Conservation (phyloP, 2,797 vertebrate genomes). For the Eleutherodactylus coqui region DNA sequence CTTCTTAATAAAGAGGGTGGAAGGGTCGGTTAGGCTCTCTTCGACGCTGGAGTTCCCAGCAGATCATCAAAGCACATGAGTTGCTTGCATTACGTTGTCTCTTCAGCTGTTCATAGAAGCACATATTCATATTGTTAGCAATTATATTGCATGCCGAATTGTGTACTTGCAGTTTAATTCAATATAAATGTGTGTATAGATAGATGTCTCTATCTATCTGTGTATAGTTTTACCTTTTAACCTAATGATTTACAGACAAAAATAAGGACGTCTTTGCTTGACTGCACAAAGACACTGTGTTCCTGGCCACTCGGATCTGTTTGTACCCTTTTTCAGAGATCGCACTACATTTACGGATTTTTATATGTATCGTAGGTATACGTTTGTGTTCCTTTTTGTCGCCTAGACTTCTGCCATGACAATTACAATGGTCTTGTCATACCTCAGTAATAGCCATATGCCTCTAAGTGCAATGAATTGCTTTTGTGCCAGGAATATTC, state of each 20-base stretch:
- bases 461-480: constrained; percentile 21
- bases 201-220: constrained; percentile 60
- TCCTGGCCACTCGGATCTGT: constrained; percentile 3
- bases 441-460: constrained; percentile 40
- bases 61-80: constrained; percentile 54
- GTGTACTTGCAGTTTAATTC: constrained; percentile 72
- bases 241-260: constrained; percentile 58
- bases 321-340: not conserved
- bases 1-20: constrained; percentile 54
- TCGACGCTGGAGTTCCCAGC: constrained; percentile 54
- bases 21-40: constrained; percentile 45
- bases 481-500: not conserved
- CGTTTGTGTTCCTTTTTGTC: not conserved
- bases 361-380: not conserved
- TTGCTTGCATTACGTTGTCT: constrained; percentile 69
- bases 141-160: constrained; percentile 77
- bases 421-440: not conserved
- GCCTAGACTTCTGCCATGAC: constrained; percentile 7
- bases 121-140: constrained; percentile 70
- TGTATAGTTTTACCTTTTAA: constrained; percentile 40
- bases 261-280: not conserved
- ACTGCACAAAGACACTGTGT: constrained; percentile 44
- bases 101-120: constrained; percentile 69
- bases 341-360: constrained; percentile 8
- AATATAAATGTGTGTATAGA: constrained; percentile 64